These are phyloP conservation scores for Pantherophis vulpinus DNA, from an alignment of 2,797 vertebrate species.

Conservation along the genomic window DNA sequence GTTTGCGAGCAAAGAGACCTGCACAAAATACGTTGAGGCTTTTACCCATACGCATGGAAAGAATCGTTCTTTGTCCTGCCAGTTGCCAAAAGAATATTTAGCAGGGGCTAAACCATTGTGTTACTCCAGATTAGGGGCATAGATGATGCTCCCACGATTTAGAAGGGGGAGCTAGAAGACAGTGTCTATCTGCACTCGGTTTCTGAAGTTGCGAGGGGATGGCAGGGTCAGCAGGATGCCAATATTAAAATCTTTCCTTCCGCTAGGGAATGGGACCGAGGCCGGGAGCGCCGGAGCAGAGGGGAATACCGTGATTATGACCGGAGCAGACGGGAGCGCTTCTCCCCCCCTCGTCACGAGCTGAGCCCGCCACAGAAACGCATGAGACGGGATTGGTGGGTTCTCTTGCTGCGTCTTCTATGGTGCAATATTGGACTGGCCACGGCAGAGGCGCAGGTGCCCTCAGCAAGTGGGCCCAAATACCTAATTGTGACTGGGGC, in stretches of 20 bases:
- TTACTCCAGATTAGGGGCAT: not conserved
- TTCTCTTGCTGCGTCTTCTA: not conserved
- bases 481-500: not conserved
- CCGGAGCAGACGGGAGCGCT: slow-evolving; percentile 85
- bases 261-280: slow-evolving; percentile 87
- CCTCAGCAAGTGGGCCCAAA: not conserved
- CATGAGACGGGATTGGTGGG: slow-evolving; percentile 92
- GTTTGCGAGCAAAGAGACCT: not conserved
- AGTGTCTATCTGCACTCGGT: not conserved
- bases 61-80: too few species aligned
- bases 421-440: too few species aligned
- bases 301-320: slow-evolving; percentile 93
- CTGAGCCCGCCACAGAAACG: slow-evolving; percentile 92
- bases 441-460: fast-evolving
- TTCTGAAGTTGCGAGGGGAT: not conserved
- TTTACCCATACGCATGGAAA: fast-evolving
- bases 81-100: fast-evolving
- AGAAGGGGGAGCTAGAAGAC: too few species aligned
- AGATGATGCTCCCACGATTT: not conserved
- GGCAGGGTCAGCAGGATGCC: not conserved
- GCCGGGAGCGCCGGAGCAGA: slow-evolving; percentile 85
- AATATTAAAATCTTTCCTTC: not conserved
- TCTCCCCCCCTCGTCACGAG: slow-evolving; percentile 87
- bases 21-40: not conserved
- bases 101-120: not conserved